Conservation (phyloP, 1,140 invertebrate species). For the Octopus sinensis region DNA sequence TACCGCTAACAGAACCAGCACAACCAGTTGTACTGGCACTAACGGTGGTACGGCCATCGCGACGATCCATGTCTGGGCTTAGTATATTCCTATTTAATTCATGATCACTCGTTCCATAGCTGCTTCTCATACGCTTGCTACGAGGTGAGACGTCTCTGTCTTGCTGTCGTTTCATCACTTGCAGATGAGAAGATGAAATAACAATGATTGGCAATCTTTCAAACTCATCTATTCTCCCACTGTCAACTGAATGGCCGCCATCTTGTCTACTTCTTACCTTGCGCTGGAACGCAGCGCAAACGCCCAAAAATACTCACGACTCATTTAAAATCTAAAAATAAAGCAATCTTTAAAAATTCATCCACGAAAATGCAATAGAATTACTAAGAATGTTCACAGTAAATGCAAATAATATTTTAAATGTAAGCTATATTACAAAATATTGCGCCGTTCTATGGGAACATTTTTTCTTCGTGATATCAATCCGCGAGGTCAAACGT, state of each 20-base stretch:
- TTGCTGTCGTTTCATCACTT: constrained; percentile 54
- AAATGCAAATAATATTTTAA: too few species aligned
- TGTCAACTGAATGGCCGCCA: background rate
- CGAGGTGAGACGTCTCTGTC: constrained; percentile 56
- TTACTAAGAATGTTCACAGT: too few species aligned
- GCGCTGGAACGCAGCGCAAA: background rate
- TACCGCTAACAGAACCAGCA: background rate
- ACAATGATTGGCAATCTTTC: background rate
- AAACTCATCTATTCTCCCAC: background rate
- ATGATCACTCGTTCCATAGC: constrained; percentile 52
- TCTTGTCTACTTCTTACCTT: background rate
- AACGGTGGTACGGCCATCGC: constrained; percentile 30
- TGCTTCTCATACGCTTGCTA: constrained; percentile 59
- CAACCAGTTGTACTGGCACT: constrained; percentile 16
- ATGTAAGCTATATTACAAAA: too few species aligned
- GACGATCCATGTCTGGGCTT: constrained; percentile 50
- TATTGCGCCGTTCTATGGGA: too few species aligned
- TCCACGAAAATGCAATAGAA: too few species aligned
- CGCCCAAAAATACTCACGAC: background rate
- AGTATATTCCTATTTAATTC: constrained; percentile 53
- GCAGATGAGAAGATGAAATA: background rate
- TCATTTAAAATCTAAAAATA: too few species aligned
- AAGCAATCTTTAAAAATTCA: too few species aligned
- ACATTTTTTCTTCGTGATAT: too few species aligned
- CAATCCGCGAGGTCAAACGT: too few species aligned